phyloP scores from a whole-genome alignment of 2,113 vertebrate species.

The Verasper variegatus region DNA sequence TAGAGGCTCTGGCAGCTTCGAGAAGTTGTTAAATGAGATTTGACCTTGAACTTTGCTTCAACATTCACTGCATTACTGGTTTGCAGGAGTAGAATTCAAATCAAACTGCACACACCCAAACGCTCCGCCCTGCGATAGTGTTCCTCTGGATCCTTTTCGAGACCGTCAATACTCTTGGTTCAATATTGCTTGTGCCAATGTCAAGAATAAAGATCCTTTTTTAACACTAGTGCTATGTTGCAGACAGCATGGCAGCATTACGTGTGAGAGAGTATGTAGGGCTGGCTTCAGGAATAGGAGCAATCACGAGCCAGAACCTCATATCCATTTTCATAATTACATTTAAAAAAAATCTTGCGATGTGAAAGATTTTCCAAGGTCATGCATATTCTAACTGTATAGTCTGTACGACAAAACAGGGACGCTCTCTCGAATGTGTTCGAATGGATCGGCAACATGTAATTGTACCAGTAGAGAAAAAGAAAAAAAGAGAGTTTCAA shows the following conservation, averaged over 20 bases:
- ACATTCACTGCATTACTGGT: constrained; percentile 9
- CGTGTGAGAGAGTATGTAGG: constrained; percentile 10
- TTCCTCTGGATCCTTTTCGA: constrained; percentile 5
- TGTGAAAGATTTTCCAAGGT: constrained; percentile 36
- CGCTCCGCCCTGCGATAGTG: not conserved
- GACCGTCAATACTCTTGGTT: constrained; percentile 16
- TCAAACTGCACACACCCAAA: not conserved
- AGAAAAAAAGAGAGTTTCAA: not conserved
- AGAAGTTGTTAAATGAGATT: not conserved
- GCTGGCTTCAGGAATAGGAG: constrained; percentile 36
- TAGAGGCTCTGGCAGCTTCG: not conserved
- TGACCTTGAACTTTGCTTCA: constrained; percentile 19
- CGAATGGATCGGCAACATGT: constrained; percentile 3
- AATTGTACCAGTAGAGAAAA: not conserved
- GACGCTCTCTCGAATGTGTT: not conserved
- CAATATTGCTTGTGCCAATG: not conserved
- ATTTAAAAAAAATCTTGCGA: constrained; percentile 45
- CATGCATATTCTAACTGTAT: constrained; percentile 53
- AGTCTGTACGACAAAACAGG: not conserved
- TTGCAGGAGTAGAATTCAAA: not conserved
- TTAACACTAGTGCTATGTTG: constrained; percentile 1
- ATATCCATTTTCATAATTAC: constrained; percentile 58
- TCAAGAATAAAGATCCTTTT: constrained; percentile 25
- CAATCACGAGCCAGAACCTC: constrained; percentile 30
- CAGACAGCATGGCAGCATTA: not conserved